phyloP scores from a whole-genome alignment of 2,888 invertebrate species.

The Muscina levida region DNA sequence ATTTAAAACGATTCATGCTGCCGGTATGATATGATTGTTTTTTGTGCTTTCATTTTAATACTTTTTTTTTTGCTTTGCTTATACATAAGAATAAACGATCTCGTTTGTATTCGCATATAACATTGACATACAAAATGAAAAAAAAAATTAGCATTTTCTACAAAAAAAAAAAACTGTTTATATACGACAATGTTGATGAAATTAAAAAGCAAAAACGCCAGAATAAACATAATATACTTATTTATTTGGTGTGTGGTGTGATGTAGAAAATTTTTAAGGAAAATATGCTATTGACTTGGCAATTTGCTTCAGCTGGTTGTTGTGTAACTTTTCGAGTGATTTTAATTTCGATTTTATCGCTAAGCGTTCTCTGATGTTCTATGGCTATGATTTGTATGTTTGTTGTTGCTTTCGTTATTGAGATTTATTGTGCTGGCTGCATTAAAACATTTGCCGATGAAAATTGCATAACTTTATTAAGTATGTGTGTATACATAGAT shows the following conservation, averaged over 20 bases:
- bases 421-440: no score
- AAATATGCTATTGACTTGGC: no score
- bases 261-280: no score
- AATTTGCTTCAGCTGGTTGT: no score
- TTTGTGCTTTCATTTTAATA: not conserved
- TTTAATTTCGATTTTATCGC: no score
- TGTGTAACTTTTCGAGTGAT: no score
- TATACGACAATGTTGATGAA: conserved; percentile 11
- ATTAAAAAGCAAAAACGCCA: conserved; percentile 2
- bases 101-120: not conserved
- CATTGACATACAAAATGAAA: conserved; percentile 16
- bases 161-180: conserved; percentile 15
- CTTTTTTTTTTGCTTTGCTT: not conserved
- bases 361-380: no score
- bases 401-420: no score
- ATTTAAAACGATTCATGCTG: conserved; percentile 21
- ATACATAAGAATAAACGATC: no score
- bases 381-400: no score
- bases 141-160: not conserved
- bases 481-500: not conserved
- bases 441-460: conserved; percentile 17
- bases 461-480: conserved; percentile 57
- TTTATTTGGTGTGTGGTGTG: no score
- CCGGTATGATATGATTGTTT: not conserved
- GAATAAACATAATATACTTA: no score